phyloP scores from a whole-genome alignment of 92 coral and sea anemone genomes.

The Hydrozoanthus gracilis region DNA sequence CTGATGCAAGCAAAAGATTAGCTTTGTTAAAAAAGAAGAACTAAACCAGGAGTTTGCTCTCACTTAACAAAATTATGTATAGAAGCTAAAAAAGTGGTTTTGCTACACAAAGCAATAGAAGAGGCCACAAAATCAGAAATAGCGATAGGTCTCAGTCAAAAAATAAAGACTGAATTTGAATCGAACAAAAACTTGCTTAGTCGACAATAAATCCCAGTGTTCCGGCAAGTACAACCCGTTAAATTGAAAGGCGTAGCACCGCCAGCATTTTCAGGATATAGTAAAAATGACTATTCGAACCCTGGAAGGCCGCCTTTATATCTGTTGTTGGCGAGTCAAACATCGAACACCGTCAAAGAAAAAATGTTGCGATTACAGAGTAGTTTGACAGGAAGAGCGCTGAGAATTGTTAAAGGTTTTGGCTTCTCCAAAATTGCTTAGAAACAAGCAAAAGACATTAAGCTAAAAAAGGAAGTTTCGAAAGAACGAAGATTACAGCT shows the following conservation, averaged over 20 bases:
- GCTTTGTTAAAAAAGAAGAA: background rate
- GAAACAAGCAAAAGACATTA: constrained; percentile 59
- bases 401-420: constrained; percentile 53
- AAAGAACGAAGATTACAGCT: constrained; percentile 33
- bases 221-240: constrained; percentile 33
- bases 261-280: constrained; percentile 54
- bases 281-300: constrained; percentile 58
- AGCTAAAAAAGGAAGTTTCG: constrained; percentile 58
- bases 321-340: constrained; percentile 47
- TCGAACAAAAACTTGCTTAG: constrained; percentile 1
- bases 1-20: constrained; percentile 4
- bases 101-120: constrained; percentile 13
- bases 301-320: constrained; percentile 64
- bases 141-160: background rate
- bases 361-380: constrained; percentile 59
- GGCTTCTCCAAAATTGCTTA: constrained; percentile 62
- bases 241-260: constrained; percentile 63
- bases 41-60: constrained; percentile 2
- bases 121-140: constrained; percentile 5
- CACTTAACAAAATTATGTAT: background rate
- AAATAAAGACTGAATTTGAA: constrained; percentile 20
- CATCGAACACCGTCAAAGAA: constrained; percentile 51
- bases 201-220: background rate
- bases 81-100: constrained; percentile 9
- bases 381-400: constrained; percentile 66